Percentiles rank a stretch among this genome's conserved stretches.
These are phyloP conservation scores for Machimus atricapillus DNA, from an alignment of 2,888 invertebrate genomes.

Conservation along the genomic window DNA sequence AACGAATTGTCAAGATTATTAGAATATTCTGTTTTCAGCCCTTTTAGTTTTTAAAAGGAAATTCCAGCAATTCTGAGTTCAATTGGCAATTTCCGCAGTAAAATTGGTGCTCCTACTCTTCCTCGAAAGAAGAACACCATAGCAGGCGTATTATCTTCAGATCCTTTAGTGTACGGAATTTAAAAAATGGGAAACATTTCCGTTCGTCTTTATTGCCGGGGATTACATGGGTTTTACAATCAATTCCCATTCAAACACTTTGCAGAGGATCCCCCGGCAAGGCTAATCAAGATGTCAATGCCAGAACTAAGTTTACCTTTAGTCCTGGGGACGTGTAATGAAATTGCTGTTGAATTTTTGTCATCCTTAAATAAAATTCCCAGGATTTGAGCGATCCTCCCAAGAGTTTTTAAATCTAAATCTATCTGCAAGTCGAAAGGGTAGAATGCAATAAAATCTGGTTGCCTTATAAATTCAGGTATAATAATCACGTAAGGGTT, in stretches of 20 bases:
- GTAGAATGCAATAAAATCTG: neutral
- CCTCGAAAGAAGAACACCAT: neutral
- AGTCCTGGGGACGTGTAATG: neutral
- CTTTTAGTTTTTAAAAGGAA: neutral
- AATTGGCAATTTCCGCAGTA: neutral
- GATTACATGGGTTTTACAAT: neutral
- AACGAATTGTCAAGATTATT: neutral
- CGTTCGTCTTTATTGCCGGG: neutral
- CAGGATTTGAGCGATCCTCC: neutral
- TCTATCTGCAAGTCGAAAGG: neutral
- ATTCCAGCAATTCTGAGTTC: neutral
- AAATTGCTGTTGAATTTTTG: conserved; percentile 6
- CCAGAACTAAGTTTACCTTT: neutral
- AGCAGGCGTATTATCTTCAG: neutral
- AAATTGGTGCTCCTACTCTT: neutral
- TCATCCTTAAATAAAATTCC: neutral
- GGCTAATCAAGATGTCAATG: conserved; percentile 32
- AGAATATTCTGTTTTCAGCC: neutral
- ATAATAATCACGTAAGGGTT: neutral
- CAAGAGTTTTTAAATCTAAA: neutral
- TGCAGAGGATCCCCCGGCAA: neutral
- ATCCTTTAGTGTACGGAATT: neutral
- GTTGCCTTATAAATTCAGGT: neutral
- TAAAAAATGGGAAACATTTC: neutral
- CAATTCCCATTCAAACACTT: neutral